Percentiles rank a stretch among this genome's conserved stretches.
phyloP scores from a whole-genome alignment of 1,140 invertebrate genomes.

The Nasonia vitripennis region DNA sequence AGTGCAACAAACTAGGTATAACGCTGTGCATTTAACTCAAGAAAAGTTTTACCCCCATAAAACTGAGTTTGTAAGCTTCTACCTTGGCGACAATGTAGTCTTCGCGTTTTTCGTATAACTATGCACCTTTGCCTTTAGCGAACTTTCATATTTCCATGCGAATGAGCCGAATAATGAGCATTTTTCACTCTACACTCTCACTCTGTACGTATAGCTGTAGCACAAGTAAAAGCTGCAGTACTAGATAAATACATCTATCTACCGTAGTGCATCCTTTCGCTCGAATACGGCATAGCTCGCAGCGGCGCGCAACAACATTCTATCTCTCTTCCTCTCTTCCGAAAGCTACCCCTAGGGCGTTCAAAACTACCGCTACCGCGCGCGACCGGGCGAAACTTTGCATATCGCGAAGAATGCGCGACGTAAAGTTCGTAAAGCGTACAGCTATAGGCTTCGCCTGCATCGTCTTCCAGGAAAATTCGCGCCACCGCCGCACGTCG shows the following conservation, averaged over 20 bases:
- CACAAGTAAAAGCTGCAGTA: not conserved
- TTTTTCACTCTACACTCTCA: slow-evolving; percentile 5
- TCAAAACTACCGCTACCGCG: not conserved
- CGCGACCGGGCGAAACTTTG: not conserved
- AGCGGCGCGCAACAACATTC: not conserved
- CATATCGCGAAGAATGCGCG: slow-evolving; percentile 20
- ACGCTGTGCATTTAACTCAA: not conserved
- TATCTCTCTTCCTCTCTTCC: not conserved
- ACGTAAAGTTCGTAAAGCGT: slow-evolving; percentile 22
- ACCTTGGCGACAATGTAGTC: not conserved
- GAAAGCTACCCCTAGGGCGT: not conserved
- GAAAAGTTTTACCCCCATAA: not conserved
- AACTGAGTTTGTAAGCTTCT: not conserved
- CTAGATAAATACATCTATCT: not conserved
- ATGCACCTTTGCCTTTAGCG: not conserved
- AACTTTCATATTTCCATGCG: slow-evolving; percentile 2
- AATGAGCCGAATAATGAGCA: not conserved
- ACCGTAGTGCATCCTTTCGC: not conserved
- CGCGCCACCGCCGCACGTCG: not conserved
- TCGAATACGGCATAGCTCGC: not conserved
- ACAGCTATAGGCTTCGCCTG: not conserved
- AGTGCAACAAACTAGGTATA: not conserved
- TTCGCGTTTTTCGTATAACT: slow-evolving; percentile 1
- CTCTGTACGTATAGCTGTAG: not conserved
- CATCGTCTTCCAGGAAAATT: slow-evolving; percentile 13